phyloP scores from a whole-genome alignment of 2,797 vertebrate genomes.

The Phalanger gymnotis region DNA sequence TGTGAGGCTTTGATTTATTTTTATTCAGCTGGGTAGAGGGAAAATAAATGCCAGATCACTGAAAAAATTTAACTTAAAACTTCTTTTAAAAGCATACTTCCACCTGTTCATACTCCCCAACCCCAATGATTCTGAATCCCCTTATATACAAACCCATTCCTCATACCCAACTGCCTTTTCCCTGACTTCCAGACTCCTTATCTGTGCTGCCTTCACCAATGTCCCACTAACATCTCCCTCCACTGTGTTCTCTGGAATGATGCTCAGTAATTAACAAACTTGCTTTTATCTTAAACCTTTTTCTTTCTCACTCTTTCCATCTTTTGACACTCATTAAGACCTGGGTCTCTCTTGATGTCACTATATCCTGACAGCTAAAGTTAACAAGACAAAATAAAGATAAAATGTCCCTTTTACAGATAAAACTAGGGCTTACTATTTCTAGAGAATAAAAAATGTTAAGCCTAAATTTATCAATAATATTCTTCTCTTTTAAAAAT shows the following conservation, averaged over 20 bases:
- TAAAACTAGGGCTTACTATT: slow-evolving; percentile 56
- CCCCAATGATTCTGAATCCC: not conserved
- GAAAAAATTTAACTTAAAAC: not conserved
- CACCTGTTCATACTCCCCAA: not conserved
- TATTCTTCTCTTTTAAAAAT: slow-evolving; percentile 72
- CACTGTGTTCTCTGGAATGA: not conserved
- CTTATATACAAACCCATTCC: not conserved
- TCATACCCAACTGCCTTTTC: not conserved
- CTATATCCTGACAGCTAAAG: slow-evolving; percentile 48
- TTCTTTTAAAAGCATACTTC: not conserved
- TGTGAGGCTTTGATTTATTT: not conserved
- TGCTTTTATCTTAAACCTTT: not conserved
- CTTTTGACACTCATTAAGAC: slow-evolving; percentile 31
- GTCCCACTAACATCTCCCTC: not conserved
- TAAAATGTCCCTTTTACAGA: slow-evolving; percentile 35
- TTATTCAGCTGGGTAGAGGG: not conserved
- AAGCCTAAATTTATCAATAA: slow-evolving; percentile 49
- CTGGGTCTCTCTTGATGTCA: slow-evolving; percentile 38
- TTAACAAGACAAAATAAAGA: slow-evolving; percentile 57
- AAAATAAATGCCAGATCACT: not conserved
- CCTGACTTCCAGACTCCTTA: not conserved
- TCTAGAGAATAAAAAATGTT: slow-evolving; percentile 60
- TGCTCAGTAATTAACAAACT: not conserved
- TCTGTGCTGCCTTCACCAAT: not conserved
- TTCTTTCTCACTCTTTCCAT: not conserved